phyloP scores from a whole-genome alignment of 2,113 vertebrate species.

The Nicator chloris region DNA sequence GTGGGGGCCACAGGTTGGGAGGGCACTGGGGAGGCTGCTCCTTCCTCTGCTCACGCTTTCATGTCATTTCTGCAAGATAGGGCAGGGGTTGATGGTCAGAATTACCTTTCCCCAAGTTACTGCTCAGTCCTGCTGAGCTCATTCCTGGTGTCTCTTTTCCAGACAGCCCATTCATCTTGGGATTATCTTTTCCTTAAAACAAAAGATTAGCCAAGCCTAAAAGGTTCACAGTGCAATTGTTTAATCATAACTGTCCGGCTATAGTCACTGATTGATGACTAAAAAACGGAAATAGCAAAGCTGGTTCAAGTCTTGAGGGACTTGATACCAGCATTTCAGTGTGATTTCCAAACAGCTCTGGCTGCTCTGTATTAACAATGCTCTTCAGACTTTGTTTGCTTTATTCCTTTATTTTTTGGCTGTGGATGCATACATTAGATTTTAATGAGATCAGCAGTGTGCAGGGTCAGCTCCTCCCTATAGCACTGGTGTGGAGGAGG shows the following conservation, averaged over 20 bases:
- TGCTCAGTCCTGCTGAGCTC: not conserved
- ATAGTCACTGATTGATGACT: not conserved
- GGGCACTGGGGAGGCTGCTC: not conserved
- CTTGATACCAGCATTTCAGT: not conserved
- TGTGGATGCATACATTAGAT: not conserved
- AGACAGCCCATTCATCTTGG: not conserved
- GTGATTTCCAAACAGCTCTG: not conserved
- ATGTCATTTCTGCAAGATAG: not conserved
- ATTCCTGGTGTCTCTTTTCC: not conserved
- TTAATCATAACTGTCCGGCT: not conserved
- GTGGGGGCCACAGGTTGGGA: rapidly evolving
- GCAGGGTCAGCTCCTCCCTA: not conserved
- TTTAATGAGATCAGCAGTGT: not conserved
- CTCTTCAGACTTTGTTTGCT: not conserved
- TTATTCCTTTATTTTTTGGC: not conserved
- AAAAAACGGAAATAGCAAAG: not conserved
- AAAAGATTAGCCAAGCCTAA: not conserved
- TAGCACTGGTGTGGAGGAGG: not conserved
- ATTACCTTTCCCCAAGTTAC: not conserved
- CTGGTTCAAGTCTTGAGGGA: not conserved
- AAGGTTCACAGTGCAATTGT: not conserved
- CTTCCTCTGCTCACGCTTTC: rapidly evolving
- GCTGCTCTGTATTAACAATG: rapidly evolving
- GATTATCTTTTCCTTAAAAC: not conserved
- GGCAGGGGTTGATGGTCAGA: not conserved